Conservation (phyloP, 1,140 invertebrate genomes). For the Arion vulgaris region DNA sequence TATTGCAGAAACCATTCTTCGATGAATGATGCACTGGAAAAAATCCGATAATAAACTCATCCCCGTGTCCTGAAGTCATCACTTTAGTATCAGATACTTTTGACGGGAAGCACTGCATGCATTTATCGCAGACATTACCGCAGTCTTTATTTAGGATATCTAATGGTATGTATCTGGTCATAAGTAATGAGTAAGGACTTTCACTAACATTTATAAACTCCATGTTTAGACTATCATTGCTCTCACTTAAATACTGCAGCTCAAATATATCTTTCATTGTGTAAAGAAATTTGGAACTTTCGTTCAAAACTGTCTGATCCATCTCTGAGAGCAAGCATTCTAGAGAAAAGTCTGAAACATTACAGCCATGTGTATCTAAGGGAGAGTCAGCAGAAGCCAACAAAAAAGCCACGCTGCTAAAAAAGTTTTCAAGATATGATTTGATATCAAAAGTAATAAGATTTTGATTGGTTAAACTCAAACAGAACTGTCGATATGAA, state of each 20-base stretch:
- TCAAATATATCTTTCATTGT: not conserved
- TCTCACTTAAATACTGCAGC: not conserved
- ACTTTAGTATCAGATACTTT: conserved; percentile 24
- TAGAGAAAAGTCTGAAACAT: not conserved
- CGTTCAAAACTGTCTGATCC: not conserved
- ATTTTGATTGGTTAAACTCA: not conserved
- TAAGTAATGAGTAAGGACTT: not conserved
- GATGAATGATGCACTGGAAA: conserved; percentile 45
- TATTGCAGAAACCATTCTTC: conserved; percentile 25
- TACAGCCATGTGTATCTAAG: not conserved
- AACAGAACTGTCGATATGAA: not conserved
- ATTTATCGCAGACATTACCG: conserved; percentile 20
- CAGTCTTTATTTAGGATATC: not conserved
- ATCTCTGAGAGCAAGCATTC: not conserved
- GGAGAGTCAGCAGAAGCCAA: not conserved
- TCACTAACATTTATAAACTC: not conserved
- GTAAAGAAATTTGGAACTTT: not conserved
- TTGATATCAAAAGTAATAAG: not conserved
- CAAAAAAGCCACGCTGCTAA: not conserved
- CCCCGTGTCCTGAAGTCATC: conserved; percentile 31
- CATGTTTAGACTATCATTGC: not conserved
- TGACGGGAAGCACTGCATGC: conserved; percentile 29
- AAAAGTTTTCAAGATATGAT: not conserved
- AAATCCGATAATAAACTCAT: conserved; percentile 42
- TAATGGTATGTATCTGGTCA: not conserved